Evolutionary conservation across 2,797 vertebrate genomes (phyloP).

Genomic region (Aselliscus stoliczkanus): DNA sequence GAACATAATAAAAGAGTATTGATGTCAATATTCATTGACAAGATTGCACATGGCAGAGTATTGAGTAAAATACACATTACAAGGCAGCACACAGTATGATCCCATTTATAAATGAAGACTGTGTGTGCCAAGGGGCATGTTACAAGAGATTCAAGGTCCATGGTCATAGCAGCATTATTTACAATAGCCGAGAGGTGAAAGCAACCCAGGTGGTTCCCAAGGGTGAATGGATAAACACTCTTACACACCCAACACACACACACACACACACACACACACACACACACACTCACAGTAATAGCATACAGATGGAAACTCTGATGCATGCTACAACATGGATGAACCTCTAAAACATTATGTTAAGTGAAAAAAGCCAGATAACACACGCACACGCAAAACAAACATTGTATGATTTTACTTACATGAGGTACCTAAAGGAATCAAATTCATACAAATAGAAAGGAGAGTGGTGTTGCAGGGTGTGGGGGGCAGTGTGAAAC

Average conservation of each 20-base stretch:
- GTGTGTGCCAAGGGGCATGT: background rate
- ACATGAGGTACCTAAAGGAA: accelerated
- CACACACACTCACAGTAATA: no score
- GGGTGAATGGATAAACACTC: background rate
- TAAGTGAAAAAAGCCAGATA: background rate
- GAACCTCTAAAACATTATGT: background rate
- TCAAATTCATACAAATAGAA: background rate
- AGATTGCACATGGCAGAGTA: accelerated
- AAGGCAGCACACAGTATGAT: background rate
- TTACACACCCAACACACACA: no score
- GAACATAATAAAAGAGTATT: accelerated
- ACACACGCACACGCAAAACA: background rate
- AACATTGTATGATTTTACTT: background rate
- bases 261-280: no score
- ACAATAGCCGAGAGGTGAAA: background rate
- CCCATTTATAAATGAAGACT: background rate
- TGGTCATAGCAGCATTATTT: accelerated
- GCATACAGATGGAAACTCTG: background rate
- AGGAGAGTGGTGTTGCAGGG: background rate
- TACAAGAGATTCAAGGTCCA: background rate
- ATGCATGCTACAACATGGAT: accelerated
- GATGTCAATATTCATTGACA: background rate
- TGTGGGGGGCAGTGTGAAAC: background rate
- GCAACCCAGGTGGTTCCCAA: background rate
- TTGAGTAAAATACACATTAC: background rate